Evolutionary conservation across 2,888 invertebrate species (phyloP).

Genomic region (Hofmannophila pseudospretella): DNA sequence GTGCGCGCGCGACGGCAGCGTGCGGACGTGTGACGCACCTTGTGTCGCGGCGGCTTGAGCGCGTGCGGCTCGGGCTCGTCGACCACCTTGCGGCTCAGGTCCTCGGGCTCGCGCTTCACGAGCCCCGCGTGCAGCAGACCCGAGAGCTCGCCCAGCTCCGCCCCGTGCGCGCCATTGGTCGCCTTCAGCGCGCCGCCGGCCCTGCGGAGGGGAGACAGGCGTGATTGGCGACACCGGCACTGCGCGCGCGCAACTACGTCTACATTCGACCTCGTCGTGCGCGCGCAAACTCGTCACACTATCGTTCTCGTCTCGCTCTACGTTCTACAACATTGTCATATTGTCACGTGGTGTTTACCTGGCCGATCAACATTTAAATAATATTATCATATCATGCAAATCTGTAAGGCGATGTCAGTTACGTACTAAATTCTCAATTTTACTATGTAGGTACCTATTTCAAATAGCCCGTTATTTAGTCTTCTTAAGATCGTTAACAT

Average conservation of each 20-base stretch:
- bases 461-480: too few species aligned
- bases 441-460: too few species aligned
- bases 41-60: conserved; percentile 80
- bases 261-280: conserved; percentile 44
- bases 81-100: conserved; percentile 84
- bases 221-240: conserved; percentile 57
- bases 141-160: conserved; percentile 81
- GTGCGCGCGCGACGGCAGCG: conserved; percentile 76
- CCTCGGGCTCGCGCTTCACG: conserved; percentile 90
- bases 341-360: conserved; percentile 38
- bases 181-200: conserved; percentile 78
- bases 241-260: conserved; percentile 57
- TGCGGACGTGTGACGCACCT: conserved; percentile 79
- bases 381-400: conserved; percentile 42
- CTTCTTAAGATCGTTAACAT: too few species aligned
- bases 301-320: conserved; percentile 48
- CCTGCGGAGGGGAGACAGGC: conserved; percentile 80
- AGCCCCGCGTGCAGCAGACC: conserved; percentile 81
- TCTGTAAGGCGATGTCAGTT: too few species aligned
- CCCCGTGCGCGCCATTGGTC: conserved; percentile 83
- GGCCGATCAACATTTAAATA: conserved; percentile 31
- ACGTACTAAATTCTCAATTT: too few species aligned
- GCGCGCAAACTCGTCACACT: conserved; percentile 45
- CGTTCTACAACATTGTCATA: conserved; percentile 15
- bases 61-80: conserved; percentile 79